Base-by-base conservation (phyloP, 2,888 invertebrate genomes). In the Zaprionus lineosus region DNA sequence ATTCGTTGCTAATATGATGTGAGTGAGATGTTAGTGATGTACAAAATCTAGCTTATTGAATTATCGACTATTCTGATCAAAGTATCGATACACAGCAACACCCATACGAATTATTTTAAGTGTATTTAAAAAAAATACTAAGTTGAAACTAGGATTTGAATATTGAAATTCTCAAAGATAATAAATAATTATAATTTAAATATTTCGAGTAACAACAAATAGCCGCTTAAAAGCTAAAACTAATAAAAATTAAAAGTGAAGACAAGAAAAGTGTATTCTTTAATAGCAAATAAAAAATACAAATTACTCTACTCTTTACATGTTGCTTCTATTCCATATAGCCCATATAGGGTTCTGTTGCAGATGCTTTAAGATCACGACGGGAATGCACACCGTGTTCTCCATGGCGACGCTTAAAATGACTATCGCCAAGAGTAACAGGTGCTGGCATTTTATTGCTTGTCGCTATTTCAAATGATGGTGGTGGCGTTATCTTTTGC, bases 391-490 rank as follows among this genome's bases (percentile, higher is more conserved):
- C 24, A 6, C 65, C 69, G 2, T 55, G 64, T 0, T 47, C 51
- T 6, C 68, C 64, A 0, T n/a, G 7, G 0, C 74, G 51, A 0
- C 86, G 86, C 28, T 78, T 88, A 6, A 88, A 85, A 51, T 81
- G 81, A 2, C 78, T 66, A 2, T 77, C 83, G 4, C 81, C 84
- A 41, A 85, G 41, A 0, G 81, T 84, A 1, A 87, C 63, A 8
- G 61, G 50, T 1, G 64, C 15, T 12, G 81, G 34, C 39, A 86
- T 84, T 2, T 64, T 74, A 11, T 83, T 72, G 39, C 83, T 79
- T 8, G 79, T 87, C 15, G 86, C 84, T 3, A 52, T 51, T 26
- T 87, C 87, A 47, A 89, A 86, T 15, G 84, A 70, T 1, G 88
- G 88, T 8, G 89, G 87, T 3, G 87, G 86, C 1, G 87, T 86